Evolutionary conservation across 1,140 invertebrate genomes (phyloP).

Genomic region (Agraylea sexmaculata): DNA sequence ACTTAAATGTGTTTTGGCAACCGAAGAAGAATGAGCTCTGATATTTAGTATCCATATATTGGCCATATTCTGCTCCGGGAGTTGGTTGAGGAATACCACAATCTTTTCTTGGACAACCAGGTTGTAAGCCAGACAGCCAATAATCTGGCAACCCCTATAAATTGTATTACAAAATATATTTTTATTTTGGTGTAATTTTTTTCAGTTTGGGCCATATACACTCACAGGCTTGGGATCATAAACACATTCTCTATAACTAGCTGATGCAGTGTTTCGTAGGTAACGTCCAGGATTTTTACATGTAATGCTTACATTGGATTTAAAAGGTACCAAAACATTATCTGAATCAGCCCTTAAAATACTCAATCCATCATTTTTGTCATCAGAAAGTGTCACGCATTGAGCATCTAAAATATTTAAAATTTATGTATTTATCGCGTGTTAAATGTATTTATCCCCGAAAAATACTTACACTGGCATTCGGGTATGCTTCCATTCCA

Average conservation of each 20-base stretch:
- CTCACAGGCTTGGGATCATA: conserved; percentile 80
- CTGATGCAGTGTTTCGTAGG: conserved; percentile 65
- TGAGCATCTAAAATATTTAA: conserved; percentile 59
- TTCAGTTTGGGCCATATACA: no score
- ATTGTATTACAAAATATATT: conserved; percentile 10
- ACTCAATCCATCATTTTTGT: conserved; percentile 72
- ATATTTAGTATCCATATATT: conserved; percentile 76
- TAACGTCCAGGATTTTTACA: conserved; percentile 67
- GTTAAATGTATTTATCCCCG: conserved; percentile 2
- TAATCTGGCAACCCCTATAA: conserved; percentile 72
- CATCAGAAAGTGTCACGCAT: conserved; percentile 80
- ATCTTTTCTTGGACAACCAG: conserved; percentile 75
- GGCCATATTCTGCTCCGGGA: conserved; percentile 85
- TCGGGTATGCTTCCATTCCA: conserved; percentile 92
- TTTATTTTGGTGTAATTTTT: conserved; percentile 8
- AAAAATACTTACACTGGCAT: conserved; percentile 67
- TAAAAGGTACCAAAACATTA: conserved; percentile 74
- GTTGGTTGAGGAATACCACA: conserved; percentile 79
- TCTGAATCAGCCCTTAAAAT: conserved; percentile 64
- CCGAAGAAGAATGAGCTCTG: conserved; percentile 92
- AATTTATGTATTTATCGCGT: neutral
- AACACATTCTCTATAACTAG: conserved; percentile 83
- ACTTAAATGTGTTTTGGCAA: conserved; percentile 90
- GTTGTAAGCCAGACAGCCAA: conserved; percentile 78
- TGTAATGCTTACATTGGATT: conserved; percentile 77